phyloP scores from a whole-genome alignment of 2,888 invertebrate species.

The Leptarthrus brevirostris region DNA sequence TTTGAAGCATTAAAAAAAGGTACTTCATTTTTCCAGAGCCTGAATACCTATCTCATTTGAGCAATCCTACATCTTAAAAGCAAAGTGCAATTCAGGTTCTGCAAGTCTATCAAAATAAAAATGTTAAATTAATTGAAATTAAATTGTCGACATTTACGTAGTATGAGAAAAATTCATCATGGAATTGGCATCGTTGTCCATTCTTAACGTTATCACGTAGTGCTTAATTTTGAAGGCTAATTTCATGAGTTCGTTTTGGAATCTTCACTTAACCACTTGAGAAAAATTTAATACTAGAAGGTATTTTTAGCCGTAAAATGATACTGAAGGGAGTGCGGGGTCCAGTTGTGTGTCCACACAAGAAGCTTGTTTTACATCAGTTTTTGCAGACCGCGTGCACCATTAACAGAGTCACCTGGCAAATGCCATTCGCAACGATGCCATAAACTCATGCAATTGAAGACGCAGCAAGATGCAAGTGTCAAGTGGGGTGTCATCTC shows the following conservation, averaged over 20 bases:
- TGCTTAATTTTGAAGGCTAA: constrained; percentile 24
- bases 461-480: constrained; percentile 36
- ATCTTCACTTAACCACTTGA: constrained; percentile 10
- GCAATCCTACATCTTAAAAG: too few relatives aligned
- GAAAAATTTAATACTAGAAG: not conserved
- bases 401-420: constrained; percentile 30
- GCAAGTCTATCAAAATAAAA: too few relatives aligned
- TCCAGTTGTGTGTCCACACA: not conserved
- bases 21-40: too few relatives aligned
- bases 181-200: not conserved
- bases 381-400: constrained; percentile 6
- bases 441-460: constrained; percentile 44
- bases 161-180: not conserved
- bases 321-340: not conserved
- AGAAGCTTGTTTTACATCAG: constrained; percentile 24
- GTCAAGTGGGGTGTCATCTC: constrained; percentile 46
- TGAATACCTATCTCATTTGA: too few relatives aligned
- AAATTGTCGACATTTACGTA: too few relatives aligned
- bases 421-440: constrained; percentile 42
- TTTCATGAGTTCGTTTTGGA: constrained; percentile 14
- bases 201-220: constrained; percentile 2
- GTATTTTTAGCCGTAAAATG: constrained; percentile 4
- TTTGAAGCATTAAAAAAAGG: too few relatives aligned
- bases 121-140: too few relatives aligned
- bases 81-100: too few relatives aligned